A percentile compares a stretch with the other conserved stretches of the same genome.
Conservation (phyloP, 2,888 invertebrate species). For the Auanema sp. region DNA sequence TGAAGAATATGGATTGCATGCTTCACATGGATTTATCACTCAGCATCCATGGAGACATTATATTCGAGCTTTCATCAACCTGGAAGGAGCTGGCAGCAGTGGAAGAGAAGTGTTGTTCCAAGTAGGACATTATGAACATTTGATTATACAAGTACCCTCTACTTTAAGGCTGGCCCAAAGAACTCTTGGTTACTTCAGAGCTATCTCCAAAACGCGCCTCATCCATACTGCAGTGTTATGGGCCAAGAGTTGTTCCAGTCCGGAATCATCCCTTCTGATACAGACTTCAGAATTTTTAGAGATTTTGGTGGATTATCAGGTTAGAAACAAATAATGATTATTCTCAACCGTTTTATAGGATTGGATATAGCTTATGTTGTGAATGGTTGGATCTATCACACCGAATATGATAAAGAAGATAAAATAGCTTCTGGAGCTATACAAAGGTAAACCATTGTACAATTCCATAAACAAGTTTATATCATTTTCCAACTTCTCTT, state of each 20-base stretch:
- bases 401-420: conserved; percentile 74
- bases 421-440: conserved; percentile 79
- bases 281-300: conserved; percentile 85
- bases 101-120: conserved; percentile 89
- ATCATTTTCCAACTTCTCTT: no score
- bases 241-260: conserved; percentile 85
- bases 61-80: conserved; percentile 78
- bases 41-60: conserved; percentile 83
- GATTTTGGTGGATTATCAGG: conserved; percentile 84
- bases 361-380: conserved; percentile 88
- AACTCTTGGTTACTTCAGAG: conserved; percentile 70
- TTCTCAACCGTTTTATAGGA: conserved; percentile 69
- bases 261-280: conserved; percentile 87
- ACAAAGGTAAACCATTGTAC: conserved; percentile 71
- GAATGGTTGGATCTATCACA: conserved; percentile 92
- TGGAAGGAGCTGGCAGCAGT: conserved; percentile 89
- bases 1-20: conserved; percentile 85
- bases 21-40: conserved; percentile 87
- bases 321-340: conserved; percentile 57
- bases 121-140: conserved; percentile 63
- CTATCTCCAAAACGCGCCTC: conserved; percentile 75
- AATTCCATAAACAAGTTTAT: no score
- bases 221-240: conserved; percentile 78
- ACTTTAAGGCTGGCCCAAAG: conserved; percentile 70
- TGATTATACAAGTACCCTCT: no score